Evolutionary conservation across 2,113 vertebrate genomes (phyloP), one percentile per base, ranked within the genome.

Genomic region (Poeciliopsis retropinna): DNA sequence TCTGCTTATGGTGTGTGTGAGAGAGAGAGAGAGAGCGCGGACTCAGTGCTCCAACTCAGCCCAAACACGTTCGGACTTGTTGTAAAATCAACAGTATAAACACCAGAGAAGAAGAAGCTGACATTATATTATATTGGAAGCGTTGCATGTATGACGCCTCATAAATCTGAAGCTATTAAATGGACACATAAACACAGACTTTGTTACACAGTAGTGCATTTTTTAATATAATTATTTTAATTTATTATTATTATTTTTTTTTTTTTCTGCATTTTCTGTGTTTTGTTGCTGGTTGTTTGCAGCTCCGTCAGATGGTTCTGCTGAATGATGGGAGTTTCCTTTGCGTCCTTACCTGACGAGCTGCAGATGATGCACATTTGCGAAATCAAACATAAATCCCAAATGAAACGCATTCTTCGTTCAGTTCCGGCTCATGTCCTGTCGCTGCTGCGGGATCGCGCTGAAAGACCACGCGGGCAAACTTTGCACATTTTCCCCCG

Each of bases 331-430:
- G 22, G 4, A 70, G 41, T 17, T 67, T 25, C 34, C 25, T 63
- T 62, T 30, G 28, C 13, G 19, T 67, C 61, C 90, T 88, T 90
- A 94, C 93, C 93, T 91, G 92, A 89, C 39, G 87, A 84, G 70
- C 84, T 75, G 83, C 89, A 86, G 91, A 91, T 88, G 76, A 89
- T 65, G 68, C 69, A 89, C 76, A 90, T 75, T 85, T 92, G 91
- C 69, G 92, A 29, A 85, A 93, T 87, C 73, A 87, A 75, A 75
- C 79, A 70, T 75, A 93, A 80, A 84, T 92, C 88, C 92, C 89
- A 94, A 77, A 91, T 81, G 87, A 87, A 85, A 87, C 73, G 87
- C 93, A 93, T 94, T 69, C 90, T 93, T 90, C 88, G 70, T 90
- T 92, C 88, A 93, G 72, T 90, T 89, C 89, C 72, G 78, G 82